Conservation (phyloP, 2,797 vertebrate species). For the Acanthiza pusilla region DNA sequence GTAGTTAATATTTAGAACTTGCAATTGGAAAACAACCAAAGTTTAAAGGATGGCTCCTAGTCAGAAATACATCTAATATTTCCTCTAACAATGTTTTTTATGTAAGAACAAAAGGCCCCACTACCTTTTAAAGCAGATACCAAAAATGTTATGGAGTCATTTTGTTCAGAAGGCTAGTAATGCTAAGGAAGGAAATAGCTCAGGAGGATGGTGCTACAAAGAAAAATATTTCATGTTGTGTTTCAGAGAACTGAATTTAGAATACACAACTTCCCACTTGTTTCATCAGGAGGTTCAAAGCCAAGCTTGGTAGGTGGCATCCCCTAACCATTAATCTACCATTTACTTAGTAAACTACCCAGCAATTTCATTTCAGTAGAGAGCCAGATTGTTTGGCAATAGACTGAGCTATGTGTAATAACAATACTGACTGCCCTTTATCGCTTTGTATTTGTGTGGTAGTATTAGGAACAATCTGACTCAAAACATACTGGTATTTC, state of each 20-base stretch:
- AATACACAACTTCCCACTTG: background rate
- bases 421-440: background rate
- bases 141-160: background rate
- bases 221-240: background rate
- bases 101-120: background rate
- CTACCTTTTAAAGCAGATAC: background rate
- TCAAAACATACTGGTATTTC: background rate
- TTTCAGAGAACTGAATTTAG: background rate
- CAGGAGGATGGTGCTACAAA: background rate
- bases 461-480: background rate
- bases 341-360: conserved; percentile 9
- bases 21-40: background rate
- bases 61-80: background rate
- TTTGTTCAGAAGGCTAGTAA: background rate
- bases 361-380: conserved; percentile 29
- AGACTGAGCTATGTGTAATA: background rate
- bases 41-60: background rate
- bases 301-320: conserved; percentile 2
- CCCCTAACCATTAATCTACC: background rate
- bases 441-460: background rate
- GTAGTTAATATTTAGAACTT: background rate
- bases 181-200: background rate
- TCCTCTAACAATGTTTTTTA: background rate
- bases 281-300: background rate
- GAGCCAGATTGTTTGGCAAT: background rate